phyloP scores from a whole-genome alignment of 2,888 invertebrate genomes.

The Euplagia quadripunctaria region DNA sequence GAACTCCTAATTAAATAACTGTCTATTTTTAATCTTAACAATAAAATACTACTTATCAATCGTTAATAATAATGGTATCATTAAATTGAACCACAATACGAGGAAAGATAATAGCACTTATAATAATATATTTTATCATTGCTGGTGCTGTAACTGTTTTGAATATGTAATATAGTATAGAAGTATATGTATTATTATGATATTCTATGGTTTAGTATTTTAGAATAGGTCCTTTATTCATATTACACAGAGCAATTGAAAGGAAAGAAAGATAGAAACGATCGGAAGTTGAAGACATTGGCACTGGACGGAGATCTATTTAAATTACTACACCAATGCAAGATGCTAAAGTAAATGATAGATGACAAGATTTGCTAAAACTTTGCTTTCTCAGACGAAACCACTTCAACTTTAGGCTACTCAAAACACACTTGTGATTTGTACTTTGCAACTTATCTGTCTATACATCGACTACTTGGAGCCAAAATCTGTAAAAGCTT shows the following conservation, averaged over 20 bases:
- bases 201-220: too few species aligned
- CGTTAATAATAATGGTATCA: not conserved
- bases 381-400: not conserved
- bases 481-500: not conserved
- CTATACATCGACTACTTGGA: not conserved
- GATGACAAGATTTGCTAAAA: not conserved
- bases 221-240: too few species aligned
- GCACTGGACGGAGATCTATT: not conserved
- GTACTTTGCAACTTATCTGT: not conserved
- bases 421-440: not conserved
- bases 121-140: not conserved
- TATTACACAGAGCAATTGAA: not conserved
- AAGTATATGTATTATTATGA: not conserved
- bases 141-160: slow-evolving; percentile 16
- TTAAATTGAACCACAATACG: not conserved
- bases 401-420: not conserved
- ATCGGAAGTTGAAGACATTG: not conserved
- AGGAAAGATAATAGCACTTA: not conserved
- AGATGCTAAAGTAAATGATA: not conserved
- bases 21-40: not conserved
- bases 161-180: slow-evolving; percentile 10
- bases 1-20: not conserved
- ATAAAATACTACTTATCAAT: not conserved
- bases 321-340: not conserved
- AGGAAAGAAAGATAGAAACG: not conserved